Percentiles rank a stretch among this genome's conserved stretches.
Conservation (phyloP, 1,140 invertebrate genomes). For the Atta texana region DNA sequence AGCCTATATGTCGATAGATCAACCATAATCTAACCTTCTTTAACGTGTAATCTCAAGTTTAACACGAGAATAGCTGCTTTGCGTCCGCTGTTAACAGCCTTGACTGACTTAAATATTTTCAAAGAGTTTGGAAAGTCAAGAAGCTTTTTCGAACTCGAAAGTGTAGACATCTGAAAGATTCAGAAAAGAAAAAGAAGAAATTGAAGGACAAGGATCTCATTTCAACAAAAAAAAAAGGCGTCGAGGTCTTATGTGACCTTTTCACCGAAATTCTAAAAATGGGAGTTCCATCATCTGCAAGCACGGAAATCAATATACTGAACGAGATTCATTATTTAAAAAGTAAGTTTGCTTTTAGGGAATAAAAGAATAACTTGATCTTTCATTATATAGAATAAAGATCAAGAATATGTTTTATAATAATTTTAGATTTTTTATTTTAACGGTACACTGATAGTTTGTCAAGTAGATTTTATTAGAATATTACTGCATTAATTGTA, state of each 20-base stretch:
- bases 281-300: slow-evolving; percentile 30
- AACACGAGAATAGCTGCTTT: too few species aligned
- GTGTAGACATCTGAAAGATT: not conserved
- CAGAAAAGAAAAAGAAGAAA: not conserved
- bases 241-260: too few species aligned
- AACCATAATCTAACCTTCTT: too few species aligned
- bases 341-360: not conserved
- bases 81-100: too few species aligned
- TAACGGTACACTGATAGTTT: not conserved
- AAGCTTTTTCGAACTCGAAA: too few species aligned
- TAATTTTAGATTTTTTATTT: not conserved
- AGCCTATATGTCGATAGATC: too few species aligned
- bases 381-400: not conserved
- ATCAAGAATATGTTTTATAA: not conserved
- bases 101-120: too few species aligned
- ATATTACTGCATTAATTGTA: not conserved
- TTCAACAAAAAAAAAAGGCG: not conserved
- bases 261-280: not conserved
- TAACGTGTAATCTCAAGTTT: too few species aligned
- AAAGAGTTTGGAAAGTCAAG: too few species aligned
- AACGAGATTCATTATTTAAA: slow-evolving; percentile 20
- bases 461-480: not conserved
- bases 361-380: not conserved
- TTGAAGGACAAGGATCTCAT: not conserved
- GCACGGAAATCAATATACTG: slow-evolving; percentile 9